Evolutionary conservation across 2,888 invertebrate genomes (phyloP).

Genomic region (Bombylius discolor): DNA sequence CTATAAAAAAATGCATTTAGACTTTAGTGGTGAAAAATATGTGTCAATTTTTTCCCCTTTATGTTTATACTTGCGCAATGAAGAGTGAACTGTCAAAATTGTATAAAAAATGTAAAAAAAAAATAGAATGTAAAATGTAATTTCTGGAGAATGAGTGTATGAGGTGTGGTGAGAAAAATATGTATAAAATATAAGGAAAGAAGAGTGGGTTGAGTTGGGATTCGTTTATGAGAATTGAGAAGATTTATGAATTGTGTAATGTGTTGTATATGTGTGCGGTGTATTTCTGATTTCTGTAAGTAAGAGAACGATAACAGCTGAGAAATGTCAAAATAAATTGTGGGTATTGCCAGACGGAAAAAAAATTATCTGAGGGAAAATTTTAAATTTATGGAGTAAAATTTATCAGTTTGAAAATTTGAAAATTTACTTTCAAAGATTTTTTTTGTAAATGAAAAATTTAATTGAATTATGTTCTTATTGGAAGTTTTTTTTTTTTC

Average conservation of each 20-base stretch:
- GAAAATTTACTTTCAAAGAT: too few relatives aligned
- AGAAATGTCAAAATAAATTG: background rate
- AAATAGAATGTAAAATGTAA: too few relatives aligned
- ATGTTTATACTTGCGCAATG: background rate
- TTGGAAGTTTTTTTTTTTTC: too few relatives aligned
- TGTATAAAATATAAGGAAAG: background rate
- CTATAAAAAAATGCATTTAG: background rate
- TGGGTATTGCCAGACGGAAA: background rate
- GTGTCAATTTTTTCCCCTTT: background rate
- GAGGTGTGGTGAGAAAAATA: background rate
- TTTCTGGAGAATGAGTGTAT: background rate
- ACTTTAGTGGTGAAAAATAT: background rate
- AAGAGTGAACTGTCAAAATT: background rate
- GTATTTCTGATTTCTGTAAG: background rate
- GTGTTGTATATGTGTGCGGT: background rate
- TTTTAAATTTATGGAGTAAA: too few relatives aligned
- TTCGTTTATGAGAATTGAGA: background rate
- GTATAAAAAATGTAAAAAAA: background rate
- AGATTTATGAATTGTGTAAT: background rate
- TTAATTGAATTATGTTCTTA: too few relatives aligned
- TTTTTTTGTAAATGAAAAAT: too few relatives aligned
- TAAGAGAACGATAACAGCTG: too few relatives aligned
- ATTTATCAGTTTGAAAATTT: too few relatives aligned
- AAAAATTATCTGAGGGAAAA: background rate
- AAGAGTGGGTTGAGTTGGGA: background rate